Evolutionary conservation across 2,888 invertebrate genomes (phyloP), one percentile per base, ranked within the genome.

Genomic region (Drosophila mayaguana): DNA sequence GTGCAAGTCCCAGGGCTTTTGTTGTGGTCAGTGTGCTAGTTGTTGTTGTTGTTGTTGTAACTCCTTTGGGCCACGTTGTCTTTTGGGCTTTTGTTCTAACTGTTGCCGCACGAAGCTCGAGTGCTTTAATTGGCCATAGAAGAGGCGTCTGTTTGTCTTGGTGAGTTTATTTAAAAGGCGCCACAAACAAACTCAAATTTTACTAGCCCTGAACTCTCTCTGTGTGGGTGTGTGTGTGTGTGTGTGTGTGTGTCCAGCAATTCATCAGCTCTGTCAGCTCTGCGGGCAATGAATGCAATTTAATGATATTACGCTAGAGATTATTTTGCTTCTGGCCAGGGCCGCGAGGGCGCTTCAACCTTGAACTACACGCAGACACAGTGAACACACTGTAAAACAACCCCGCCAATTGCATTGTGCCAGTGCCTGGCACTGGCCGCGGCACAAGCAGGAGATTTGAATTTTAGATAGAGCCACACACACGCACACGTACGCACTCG

Each of bases 361-460:
- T 90, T 84, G 89, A 88, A 85, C 71, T 73, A 57, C 51, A 43
- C 40, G 59, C 42, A 36, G 63, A 34, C n/a, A 32, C 40, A 63
- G 45, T 36, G 28, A 25, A 63, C 60, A 53, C 25, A 36, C 38
- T 60, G 62, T 57, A 68, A 74, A 78, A 72, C 83, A 67, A 71
- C 87, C 89, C 87, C 67, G 60, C 25, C 65, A 76, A 83, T 83
- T 83, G 90, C 86, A 88, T 70, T 83, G 61, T 45, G 88, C 66
- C 62, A 80, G 61, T 45, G 88, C 66, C 62, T 34, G 28, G 28
- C 28, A 28, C 28, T 28, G 28, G 72, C 16, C 36, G 40, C 25
- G 57, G 63, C 82, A 70, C 89, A 86, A 70, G 87, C 89, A 86
- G 69, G 87, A 88, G 90, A 84, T 84, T 84, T 88, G 89, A 90